These are phyloP conservation scores for Tetranychus truncatus DNA, from an alignment of 2,888 invertebrate genomes.

Conservation along the genomic window DNA sequence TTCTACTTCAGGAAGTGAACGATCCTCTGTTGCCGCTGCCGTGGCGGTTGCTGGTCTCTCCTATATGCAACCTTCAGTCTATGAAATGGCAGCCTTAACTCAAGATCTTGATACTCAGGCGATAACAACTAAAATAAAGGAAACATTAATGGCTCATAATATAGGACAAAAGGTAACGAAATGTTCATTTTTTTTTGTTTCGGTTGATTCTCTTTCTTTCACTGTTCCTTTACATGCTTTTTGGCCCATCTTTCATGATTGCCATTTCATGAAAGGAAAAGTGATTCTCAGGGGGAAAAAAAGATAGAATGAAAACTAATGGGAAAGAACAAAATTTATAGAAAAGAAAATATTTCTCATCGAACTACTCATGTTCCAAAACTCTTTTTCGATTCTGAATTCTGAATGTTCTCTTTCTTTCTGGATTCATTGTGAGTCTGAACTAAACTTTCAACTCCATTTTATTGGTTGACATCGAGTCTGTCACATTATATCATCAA, in stretches of 20 bases:
- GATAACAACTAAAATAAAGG: conserved; percentile 90
- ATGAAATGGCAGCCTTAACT: conserved; percentile 89
- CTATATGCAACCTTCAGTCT: conserved; percentile 45
- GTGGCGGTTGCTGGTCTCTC: neutral
- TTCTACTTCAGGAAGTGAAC: neutral
- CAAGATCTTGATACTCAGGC: conserved; percentile 89
- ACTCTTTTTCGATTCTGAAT: too few species aligned
- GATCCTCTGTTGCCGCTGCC: neutral
- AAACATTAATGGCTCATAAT: conserved; percentile 83
- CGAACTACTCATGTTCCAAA: too few species aligned
- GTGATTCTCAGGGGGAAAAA: too few species aligned
- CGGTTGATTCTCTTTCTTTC: too few species aligned
- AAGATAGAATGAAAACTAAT: too few species aligned
- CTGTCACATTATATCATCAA: too few species aligned
- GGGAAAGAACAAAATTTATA: too few species aligned
- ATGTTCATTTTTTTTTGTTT: neutral
- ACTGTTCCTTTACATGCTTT: neutral
- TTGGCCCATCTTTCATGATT: neutral
- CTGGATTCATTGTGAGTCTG: neutral
- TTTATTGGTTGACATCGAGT: too few species aligned
- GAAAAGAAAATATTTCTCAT: too few species aligned
- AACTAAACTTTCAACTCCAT: too few species aligned
- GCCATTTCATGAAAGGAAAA: too few species aligned
- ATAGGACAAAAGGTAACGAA: conserved; percentile 70
- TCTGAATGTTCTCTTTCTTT: too few species aligned